Evolutionary conservation across 2,113 vertebrate genomes (phyloP).

Genomic region (Baryphthengus martii): DNA sequence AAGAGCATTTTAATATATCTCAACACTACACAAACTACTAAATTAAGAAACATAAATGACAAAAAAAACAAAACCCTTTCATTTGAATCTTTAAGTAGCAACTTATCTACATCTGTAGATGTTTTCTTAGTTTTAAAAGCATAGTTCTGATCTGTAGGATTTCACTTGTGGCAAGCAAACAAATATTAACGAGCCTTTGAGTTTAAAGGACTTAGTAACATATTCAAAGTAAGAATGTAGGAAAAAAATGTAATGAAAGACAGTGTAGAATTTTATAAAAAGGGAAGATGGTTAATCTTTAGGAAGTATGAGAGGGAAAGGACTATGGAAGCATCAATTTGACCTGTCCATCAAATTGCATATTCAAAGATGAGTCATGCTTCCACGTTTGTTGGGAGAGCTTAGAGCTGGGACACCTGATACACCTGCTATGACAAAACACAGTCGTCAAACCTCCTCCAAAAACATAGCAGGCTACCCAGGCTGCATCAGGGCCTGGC

Average conservation of each 20-base stretch:
- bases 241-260: neutral
- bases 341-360: neutral
- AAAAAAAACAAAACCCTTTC: neutral
- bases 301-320: neutral
- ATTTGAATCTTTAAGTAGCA: neutral
- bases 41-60: neutral
- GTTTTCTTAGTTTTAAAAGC: neutral
- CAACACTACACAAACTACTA: neutral
- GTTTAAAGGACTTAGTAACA: neutral
- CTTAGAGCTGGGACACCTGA: neutral
- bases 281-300: neutral
- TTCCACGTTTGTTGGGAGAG: neutral
- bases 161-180: neutral
- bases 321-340: neutral
- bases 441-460: neutral
- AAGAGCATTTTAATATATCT: neutral
- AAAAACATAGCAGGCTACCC: neutral
- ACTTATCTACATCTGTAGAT: neutral
- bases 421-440: neutral
- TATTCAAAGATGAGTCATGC: neutral
- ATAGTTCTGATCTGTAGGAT: neutral
- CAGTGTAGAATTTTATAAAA: neutral
- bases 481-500: neutral
- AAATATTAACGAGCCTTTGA: neutral
- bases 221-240: neutral